phyloP scores from a whole-genome alignment of 1,140 invertebrate species.

The Megalonaias nervosa region DNA sequence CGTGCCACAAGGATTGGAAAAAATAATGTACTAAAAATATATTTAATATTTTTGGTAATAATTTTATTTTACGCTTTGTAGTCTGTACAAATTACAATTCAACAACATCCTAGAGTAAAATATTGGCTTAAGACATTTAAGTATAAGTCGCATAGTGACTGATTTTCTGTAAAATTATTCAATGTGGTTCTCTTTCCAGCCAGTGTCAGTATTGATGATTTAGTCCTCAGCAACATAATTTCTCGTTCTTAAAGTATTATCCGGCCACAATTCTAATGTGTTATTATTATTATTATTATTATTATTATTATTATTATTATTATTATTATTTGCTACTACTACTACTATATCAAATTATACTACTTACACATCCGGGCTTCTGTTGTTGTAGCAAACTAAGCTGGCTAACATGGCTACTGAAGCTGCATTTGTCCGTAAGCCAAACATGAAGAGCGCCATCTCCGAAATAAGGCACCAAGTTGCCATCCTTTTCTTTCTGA shows the following conservation, averaged over 20 bases:
- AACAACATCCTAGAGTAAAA: no score
- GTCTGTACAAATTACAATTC: no score
- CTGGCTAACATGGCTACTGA: constrained; percentile 47
- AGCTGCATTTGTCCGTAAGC: constrained; percentile 43
- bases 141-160: no score
- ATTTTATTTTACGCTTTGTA: no score
- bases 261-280: constrained; percentile 43
- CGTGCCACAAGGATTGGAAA: background rate
- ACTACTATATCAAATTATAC: constrained; percentile 10
- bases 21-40: no score
- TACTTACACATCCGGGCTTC: constrained; percentile 46
- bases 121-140: no score
- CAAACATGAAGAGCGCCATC: constrained; percentile 40
- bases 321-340: no score
- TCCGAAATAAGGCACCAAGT: constrained; percentile 46
- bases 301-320: constrained; percentile 36
- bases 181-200: no score
- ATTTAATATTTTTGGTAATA: no score
- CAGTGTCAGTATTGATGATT: no score
- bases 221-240: no score
- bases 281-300: constrained; percentile 31
- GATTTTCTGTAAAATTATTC: no score
- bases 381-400: constrained; percentile 41
- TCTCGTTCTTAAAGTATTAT: constrained; percentile 30
- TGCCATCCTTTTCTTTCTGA: constrained; percentile 29